phyloP scores from a whole-genome alignment of 2,888 invertebrate genomes.

The Beris chalybata region DNA sequence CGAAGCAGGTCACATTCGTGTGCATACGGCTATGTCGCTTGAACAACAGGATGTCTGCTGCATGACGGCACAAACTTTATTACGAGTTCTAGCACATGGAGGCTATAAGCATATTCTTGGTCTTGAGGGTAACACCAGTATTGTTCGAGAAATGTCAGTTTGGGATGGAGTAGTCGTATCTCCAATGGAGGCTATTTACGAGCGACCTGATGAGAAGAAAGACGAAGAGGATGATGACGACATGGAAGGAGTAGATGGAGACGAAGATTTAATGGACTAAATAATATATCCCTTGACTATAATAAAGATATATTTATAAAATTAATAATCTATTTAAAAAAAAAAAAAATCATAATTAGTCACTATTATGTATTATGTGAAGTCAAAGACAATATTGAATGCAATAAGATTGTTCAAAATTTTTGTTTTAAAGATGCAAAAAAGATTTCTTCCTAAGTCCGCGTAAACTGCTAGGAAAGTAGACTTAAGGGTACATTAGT shows the following conservation, averaged over 20 bases:
- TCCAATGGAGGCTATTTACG: conserved; percentile 92
- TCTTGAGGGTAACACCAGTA: conserved; percentile 59
- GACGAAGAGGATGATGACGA: conserved; percentile 72
- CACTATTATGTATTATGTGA: no score
- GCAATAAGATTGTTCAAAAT: no score
- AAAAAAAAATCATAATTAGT: no score
- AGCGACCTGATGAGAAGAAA: conserved; percentile 73
- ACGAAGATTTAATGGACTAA: conserved; percentile 47
- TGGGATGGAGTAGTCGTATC: conserved; percentile 97
- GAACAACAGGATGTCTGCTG: conserved; percentile 94
- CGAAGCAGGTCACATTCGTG: conserved; percentile 83
- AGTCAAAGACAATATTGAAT: no score
- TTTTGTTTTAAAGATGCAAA: no score
- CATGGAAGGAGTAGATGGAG: conserved; percentile 64
- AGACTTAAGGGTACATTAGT: no score
- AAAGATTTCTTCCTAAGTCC: neutral
- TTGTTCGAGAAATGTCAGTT: conserved; percentile 84
- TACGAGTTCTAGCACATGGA: conserved; percentile 89
- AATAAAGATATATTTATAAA: no score
- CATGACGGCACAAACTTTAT: conserved; percentile 82
- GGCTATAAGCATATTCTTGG: conserved; percentile 91
- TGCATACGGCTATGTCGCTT: conserved; percentile 86
- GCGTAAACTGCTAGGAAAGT: no score
- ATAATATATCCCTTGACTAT: neutral
- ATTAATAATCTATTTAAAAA: no score